phyloP scores from a whole-genome alignment of 2,888 invertebrate genomes.

The Drosophila leonis region DNA sequence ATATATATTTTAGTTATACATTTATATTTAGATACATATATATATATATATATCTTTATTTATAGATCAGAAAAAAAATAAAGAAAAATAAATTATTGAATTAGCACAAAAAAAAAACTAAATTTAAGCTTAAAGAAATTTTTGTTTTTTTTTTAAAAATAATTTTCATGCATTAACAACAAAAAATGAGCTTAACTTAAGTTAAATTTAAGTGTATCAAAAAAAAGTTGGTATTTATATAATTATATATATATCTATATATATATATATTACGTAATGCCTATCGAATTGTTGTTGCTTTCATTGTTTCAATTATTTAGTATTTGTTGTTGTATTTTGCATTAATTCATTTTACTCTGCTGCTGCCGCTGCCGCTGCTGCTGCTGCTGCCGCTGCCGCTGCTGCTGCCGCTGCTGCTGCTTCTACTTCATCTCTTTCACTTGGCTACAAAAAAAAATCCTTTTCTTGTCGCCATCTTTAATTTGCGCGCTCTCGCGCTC shows the following conservation, averaged over 20 bases:
- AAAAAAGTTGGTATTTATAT: slow-evolving; percentile 33
- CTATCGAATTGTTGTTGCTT: slow-evolving; percentile 48
- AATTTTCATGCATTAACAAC: slow-evolving; percentile 59
- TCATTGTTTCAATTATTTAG: slow-evolving; percentile 33
- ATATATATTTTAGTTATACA: slow-evolving; percentile 28
- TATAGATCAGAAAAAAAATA: slow-evolving; percentile 36
- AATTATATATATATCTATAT: slow-evolving; percentile 2
- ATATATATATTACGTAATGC: slow-evolving; percentile 41
- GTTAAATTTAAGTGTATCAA: slow-evolving; percentile 30
- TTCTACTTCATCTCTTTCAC: slow-evolving; percentile 14
- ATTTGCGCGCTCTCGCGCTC: not conserved
- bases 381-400: not conserved
- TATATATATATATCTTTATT: slow-evolving; percentile 1
- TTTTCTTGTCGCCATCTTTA: slow-evolving; percentile 6
- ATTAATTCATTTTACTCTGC: slow-evolving; percentile 37
- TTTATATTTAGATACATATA: slow-evolving; percentile 17
- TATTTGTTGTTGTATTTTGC: slow-evolving; percentile 29
- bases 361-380: not conserved
- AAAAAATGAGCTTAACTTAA: slow-evolving; percentile 52
- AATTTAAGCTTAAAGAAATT: slow-evolving; percentile 50
- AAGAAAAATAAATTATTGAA: slow-evolving; percentile 70
- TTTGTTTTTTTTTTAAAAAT: slow-evolving; percentile 24
- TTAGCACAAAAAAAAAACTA: slow-evolving; percentile 67
- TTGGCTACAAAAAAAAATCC: slow-evolving; percentile 20
- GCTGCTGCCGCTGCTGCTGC: not conserved